A percentile compares a stretch with the other conserved stretches of the same genome.
Conservation (phyloP, 2,888 invertebrate genomes). For the Congeria kusceri region DNA sequence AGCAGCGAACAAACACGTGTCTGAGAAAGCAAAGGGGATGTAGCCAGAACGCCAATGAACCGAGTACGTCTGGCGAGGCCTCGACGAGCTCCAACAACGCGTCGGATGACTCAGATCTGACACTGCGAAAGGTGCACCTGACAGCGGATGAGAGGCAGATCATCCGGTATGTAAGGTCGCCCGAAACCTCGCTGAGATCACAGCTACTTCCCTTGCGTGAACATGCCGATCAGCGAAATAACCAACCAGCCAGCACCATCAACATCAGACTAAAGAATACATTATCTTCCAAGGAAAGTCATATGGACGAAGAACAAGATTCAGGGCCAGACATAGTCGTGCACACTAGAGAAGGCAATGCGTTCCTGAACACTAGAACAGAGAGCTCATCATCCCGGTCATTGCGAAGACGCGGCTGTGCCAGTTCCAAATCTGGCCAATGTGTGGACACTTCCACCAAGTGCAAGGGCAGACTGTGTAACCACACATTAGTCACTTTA, state of each 20-base stretch:
- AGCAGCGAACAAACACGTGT: conserved; percentile 69
- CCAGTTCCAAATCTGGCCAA: conserved; percentile 7
- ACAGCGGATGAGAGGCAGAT: conserved; percentile 39
- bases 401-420: conserved; percentile 10
- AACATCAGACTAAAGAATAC: not conserved
- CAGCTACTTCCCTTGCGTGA: not conserved
- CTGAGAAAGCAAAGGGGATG: conserved; percentile 69
- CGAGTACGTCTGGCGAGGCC: conserved; percentile 67
- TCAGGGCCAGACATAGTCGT: conserved; percentile 60
- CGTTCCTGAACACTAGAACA: conserved; percentile 45
- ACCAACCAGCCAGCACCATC: not conserved
- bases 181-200: conserved; percentile 41
- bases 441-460: conserved; percentile 6
- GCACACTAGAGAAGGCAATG: conserved; percentile 59
- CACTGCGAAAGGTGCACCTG: conserved; percentile 41
- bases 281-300: conserved; percentile 1
- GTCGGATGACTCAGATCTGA: conserved; percentile 44
- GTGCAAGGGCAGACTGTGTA: conserved; percentile 40
- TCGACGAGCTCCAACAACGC: conserved; percentile 57
- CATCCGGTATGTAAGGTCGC: conserved; percentile 48
- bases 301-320: conserved; percentile 34
- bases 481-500: conserved; percentile 16
- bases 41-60: conserved; percentile 66
- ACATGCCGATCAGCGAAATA: not conserved
- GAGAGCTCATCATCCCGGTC: conserved; percentile 10